Conservation (phyloP, 2,888 invertebrate genomes). For the Polylopha cassiicola region DNA sequence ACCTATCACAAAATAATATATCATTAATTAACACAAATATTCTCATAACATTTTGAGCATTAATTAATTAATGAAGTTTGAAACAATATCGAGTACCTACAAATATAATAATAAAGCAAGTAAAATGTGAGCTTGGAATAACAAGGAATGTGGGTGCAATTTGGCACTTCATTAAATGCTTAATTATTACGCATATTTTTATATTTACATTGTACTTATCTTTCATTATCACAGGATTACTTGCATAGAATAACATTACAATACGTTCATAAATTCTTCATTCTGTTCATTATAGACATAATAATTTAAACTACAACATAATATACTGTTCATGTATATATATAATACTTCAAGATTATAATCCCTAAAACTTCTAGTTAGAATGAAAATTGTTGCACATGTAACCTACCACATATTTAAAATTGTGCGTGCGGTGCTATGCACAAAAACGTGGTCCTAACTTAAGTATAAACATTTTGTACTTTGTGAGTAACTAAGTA, state of each 20-base stretch:
- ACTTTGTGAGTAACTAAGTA: too few relatives aligned
- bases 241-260: slow-evolving; percentile 30
- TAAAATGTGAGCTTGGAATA: slow-evolving; percentile 27
- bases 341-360: too few relatives aligned
- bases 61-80: slow-evolving; percentile 31
- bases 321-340: too few relatives aligned
- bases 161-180: slow-evolving; percentile 24
- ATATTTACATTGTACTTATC: slow-evolving; percentile 35
- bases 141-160: slow-evolving; percentile 32
- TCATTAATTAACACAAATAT: slow-evolving; percentile 29
- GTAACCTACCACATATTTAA: too few relatives aligned
- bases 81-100: slow-evolving; percentile 6
- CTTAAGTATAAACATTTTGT: too few relatives aligned
- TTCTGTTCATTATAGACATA: too few relatives aligned
- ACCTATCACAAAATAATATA: slow-evolving; percentile 14
- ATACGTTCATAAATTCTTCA: too few relatives aligned
- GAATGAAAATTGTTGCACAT: too few relatives aligned
- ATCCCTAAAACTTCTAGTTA: too few relatives aligned
- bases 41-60: slow-evolving; percentile 32
- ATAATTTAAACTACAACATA: too few relatives aligned
- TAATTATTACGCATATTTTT: slow-evolving; percentile 34
- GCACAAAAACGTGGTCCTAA: too few relatives aligned
- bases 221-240: slow-evolving; percentile 51
- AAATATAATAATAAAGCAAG: slow-evolving; percentile 8
- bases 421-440: too few relatives aligned